Evolutionary conservation across 2,888 invertebrate genomes (phyloP).

Genomic region (Anticlea derivata): DNA sequence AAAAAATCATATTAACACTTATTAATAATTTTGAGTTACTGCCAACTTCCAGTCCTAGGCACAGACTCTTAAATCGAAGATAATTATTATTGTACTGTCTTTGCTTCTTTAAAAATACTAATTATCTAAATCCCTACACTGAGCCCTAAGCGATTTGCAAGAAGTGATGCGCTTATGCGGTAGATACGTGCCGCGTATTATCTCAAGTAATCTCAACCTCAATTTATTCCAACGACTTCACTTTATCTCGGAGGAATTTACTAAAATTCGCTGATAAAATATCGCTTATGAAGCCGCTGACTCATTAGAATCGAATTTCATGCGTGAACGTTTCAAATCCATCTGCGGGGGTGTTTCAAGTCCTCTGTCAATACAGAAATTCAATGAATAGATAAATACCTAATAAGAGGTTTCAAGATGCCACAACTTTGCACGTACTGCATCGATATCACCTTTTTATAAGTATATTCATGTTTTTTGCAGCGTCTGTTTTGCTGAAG

Average conservation of each 20-base stretch:
- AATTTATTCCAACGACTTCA: slow-evolving; percentile 43
- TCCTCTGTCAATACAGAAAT: slow-evolving; percentile 19
- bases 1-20: too few relatives aligned
- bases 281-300: slow-evolving; percentile 12
- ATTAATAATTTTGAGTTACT: too few relatives aligned
- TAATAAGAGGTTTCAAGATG: slow-evolving; percentile 18
- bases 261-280: slow-evolving; percentile 17
- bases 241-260: slow-evolving; percentile 21
- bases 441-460: slow-evolving; percentile 50
- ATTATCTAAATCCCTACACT: slow-evolving; percentile 45
- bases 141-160: slow-evolving; percentile 68
- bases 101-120: too few relatives aligned
- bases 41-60: too few relatives aligned
- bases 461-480: slow-evolving; percentile 53
- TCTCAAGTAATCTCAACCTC: slow-evolving; percentile 46
- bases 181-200: slow-evolving; percentile 43
- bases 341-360: slow-evolving; percentile 3
- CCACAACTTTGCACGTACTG: slow-evolving; percentile 40
- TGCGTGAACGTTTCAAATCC: slow-evolving; percentile 8
- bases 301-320: slow-evolving; percentile 14
- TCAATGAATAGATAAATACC: slow-evolving; percentile 31
- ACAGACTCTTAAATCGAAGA: too few relatives aligned
- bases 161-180: slow-evolving; percentile 44
- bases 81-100: too few relatives aligned
- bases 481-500: slow-evolving; percentile 46